phyloP scores from a whole-genome alignment of 2,888 invertebrate species.

The Chloromyia formosa region DNA sequence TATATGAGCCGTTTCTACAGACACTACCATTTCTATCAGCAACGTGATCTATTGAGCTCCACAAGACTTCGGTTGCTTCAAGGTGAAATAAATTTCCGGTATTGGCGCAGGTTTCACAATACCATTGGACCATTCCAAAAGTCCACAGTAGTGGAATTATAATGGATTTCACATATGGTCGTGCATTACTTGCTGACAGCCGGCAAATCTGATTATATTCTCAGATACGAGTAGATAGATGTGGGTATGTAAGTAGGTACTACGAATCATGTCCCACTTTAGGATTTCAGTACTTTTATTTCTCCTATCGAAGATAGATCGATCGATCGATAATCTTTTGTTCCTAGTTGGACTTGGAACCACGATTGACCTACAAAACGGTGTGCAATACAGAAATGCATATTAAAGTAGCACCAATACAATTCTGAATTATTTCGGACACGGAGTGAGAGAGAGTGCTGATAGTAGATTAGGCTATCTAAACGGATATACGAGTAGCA shows the following conservation, averaged over 20 bases:
- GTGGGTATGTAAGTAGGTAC: conserved; percentile 11
- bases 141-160: background rate
- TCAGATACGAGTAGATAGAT: background rate
- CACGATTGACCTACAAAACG: conserved; percentile 36
- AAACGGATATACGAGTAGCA: no score
- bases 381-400: conserved; percentile 7
- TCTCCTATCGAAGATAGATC: conserved; percentile 3
- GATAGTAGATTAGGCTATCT: no score
- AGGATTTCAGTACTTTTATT: conserved; percentile 29
- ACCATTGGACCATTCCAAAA: no score
- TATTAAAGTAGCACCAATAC: no score
- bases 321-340: conserved; percentile 40
- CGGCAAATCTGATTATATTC: conserved; percentile 34
- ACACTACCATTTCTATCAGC: no score
- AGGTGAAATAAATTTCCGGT: conserved; percentile 32
- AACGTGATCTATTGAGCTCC: no score
- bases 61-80: background rate
- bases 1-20: no score
- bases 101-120: conserved; percentile 8
- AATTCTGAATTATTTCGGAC: no score
- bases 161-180: conserved; percentile 36
- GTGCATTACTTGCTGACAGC: conserved; percentile 38
- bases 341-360: conserved; percentile 8
- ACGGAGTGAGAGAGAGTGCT: no score
- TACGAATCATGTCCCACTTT: conserved; percentile 25